These are phyloP conservation scores for Drosophila pruinosa DNA, from an alignment of 1,140 invertebrate species.

Conservation along the genomic window DNA sequence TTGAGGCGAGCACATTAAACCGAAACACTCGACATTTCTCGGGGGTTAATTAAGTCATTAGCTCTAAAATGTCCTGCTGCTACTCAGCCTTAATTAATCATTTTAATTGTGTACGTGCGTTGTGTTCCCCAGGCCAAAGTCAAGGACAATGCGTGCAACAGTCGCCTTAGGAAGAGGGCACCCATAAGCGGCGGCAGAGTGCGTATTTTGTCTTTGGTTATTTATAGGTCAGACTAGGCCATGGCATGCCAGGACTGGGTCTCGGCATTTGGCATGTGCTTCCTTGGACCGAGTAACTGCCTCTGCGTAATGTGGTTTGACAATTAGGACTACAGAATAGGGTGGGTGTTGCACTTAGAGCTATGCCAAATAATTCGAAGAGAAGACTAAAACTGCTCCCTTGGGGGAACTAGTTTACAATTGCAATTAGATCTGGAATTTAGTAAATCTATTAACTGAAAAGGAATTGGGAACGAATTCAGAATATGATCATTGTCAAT, in stretches of 20 bases:
- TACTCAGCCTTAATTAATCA: conserved; percentile 70
- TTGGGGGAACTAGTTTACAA: background rate
- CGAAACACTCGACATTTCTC: conserved; percentile 56
- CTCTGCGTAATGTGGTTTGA: conserved; percentile 30
- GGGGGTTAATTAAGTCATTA: conserved; percentile 75
- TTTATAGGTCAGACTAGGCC: conserved; percentile 52
- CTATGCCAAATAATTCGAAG: conserved; percentile 17
- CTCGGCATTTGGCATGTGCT: conserved; percentile 63
- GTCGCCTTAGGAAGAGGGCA: background rate
- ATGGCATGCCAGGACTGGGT: background rate
- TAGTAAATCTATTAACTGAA: background rate
- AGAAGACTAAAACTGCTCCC: background rate
- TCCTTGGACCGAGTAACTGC: background rate
- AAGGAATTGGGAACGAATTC: background rate
- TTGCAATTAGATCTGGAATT: conserved; percentile 6
- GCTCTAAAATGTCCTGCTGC: conserved; percentile 72
- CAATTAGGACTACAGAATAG: conserved; percentile 1
- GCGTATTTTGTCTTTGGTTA: conserved; percentile 39
- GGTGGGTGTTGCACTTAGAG: conserved; percentile 10
- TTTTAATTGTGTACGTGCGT: conserved; percentile 63
- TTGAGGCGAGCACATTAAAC: conserved; percentile 71
- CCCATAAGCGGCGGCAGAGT: conserved; percentile 28
- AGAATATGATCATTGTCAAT: too few species aligned
- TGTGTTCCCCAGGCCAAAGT: background rate
- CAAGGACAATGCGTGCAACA: conserved; percentile 40